A percentile compares a stretch with the other conserved stretches of the same genome.
These are phyloP conservation scores for Plagodis pulveraria DNA, from an alignment of 2,888 invertebrate species.

Conservation along the genomic window DNA sequence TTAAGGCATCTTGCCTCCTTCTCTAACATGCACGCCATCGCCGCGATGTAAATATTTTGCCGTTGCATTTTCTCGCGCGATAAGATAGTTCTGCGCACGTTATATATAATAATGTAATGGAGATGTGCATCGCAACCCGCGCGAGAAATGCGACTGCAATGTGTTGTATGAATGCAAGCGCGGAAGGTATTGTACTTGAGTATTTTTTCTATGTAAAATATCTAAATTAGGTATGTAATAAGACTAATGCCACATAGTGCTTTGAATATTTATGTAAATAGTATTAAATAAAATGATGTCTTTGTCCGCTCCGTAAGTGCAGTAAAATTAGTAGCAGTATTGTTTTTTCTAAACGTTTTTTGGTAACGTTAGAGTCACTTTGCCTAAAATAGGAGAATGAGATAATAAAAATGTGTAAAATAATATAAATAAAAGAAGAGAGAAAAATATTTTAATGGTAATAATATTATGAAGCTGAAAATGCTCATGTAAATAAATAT, in stretches of 20 bases:
- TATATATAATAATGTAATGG: no score
- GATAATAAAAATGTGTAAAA: conserved; percentile 71
- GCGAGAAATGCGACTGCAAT: no score
- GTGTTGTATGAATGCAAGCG: background rate
- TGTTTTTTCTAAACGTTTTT: conserved; percentile 43
- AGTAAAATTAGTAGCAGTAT: conserved; percentile 43
- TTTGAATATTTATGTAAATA: conserved; percentile 24
- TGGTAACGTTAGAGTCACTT: conserved; percentile 71
- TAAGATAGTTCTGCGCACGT: no score
- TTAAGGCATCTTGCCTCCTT: no score
- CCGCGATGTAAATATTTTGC: no score
- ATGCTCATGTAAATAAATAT: conserved; percentile 81
- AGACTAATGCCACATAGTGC: conserved; percentile 17
- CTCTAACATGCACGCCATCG: no score
- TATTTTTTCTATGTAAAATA: background rate
- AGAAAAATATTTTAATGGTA: conserved; percentile 82
- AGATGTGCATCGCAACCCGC: no score
- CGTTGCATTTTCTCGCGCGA: no score
- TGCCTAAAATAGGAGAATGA: conserved; percentile 68
- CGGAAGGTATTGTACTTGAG: background rate
- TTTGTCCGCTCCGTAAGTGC: conserved; percentile 48
- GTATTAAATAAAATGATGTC: conserved; percentile 22
- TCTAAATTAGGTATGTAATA: background rate
- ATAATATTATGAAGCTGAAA: conserved; percentile 79
- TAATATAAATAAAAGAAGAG: conserved; percentile 78